Evolutionary conservation across 2,797 vertebrate species (phyloP).

Genomic region (Phalloptychus januarius): DNA sequence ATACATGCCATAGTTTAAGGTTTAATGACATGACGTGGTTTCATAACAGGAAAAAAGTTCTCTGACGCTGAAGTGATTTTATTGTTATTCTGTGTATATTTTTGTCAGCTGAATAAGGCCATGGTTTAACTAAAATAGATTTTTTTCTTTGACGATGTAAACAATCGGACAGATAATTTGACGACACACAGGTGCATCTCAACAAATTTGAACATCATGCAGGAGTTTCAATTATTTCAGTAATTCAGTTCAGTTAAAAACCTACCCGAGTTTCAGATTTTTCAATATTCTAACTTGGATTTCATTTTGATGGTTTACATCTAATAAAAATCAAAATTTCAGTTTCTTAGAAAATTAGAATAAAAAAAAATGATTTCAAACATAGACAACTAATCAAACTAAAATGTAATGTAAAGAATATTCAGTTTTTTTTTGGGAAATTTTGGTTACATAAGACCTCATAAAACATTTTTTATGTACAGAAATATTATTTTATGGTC

Average conservation of each 20-base stretch:
- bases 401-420: background rate
- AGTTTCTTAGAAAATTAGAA: background rate
- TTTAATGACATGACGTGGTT: background rate
- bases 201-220: background rate
- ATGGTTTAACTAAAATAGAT: background rate
- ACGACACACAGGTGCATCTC: background rate
- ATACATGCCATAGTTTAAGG: background rate
- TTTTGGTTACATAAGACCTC: background rate
- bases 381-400: background rate
- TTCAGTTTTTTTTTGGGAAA: background rate
- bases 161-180: background rate
- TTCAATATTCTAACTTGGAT: background rate
- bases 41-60: background rate
- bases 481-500: background rate
- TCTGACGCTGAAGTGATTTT: background rate
- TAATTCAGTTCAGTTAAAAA: background rate
- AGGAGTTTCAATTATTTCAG: background rate
- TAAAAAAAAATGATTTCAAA: background rate
- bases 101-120: background rate
- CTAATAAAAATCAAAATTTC: background rate
- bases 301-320: background rate
- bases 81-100: background rate
- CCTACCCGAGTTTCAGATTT: background rate
- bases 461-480: background rate
- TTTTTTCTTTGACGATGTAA: slow-evolving; percentile 9